Percentiles rank a stretch among this genome's conserved stretches.
Evolutionary conservation across 2,797 vertebrate species (phyloP).

Genomic region (Cottoperca gobio): DNA sequence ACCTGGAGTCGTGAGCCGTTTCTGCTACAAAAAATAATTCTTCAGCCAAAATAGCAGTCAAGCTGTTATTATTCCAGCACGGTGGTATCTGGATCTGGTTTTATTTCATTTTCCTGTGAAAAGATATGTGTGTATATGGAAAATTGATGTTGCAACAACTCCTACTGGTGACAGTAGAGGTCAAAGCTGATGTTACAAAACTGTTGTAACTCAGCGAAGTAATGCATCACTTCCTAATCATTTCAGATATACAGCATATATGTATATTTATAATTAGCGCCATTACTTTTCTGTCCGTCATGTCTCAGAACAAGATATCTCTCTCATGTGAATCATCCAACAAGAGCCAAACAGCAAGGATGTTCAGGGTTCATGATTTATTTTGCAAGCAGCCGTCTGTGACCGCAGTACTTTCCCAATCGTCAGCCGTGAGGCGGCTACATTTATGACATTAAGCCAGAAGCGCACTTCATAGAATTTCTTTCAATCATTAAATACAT

Average conservation of each 20-base stretch:
- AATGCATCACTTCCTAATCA: conserved; percentile 2
- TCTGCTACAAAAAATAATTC: background rate
- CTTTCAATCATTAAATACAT: no score
- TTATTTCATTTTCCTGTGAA: background rate
- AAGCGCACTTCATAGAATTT: background rate
- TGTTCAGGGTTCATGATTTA: background rate
- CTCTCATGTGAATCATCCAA: background rate
- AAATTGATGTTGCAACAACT: background rate
- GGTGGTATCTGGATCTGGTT: background rate
- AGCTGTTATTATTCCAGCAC: conserved; percentile 20
- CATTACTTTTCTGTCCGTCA: background rate
- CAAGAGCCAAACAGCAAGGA: background rate
- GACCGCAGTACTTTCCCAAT: background rate
- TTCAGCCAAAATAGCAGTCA: conserved; percentile 26
- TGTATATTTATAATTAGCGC: background rate
- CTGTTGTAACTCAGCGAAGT: background rate
- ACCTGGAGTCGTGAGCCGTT: conserved; percentile 37
- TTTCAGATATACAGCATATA: background rate
- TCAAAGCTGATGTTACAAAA: conserved; percentile 5
- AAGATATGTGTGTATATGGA: background rate
- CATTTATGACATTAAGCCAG: background rate
- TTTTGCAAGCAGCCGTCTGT: conserved; percentile 4
- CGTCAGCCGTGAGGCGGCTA: background rate
- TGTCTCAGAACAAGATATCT: no score
- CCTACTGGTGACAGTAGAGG: background rate